A percentile compares a stretch with the other conserved stretches of the same genome.
phyloP scores from a whole-genome alignment of 2,888 invertebrate genomes.

The Habroteleia sp. region DNA sequence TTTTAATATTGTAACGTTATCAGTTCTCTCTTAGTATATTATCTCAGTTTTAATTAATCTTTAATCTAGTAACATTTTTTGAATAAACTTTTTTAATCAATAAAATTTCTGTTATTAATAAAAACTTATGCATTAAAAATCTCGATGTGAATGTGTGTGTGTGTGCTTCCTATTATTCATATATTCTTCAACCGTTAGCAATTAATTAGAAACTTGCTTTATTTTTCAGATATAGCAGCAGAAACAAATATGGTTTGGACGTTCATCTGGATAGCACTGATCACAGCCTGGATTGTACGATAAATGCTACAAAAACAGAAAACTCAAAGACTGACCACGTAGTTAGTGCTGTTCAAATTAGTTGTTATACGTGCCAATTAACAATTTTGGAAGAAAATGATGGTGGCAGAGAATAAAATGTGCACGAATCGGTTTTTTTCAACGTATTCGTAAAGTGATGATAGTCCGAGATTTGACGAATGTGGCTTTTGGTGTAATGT shows the following conservation, averaged over 20 bases:
- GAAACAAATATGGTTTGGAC: constrained; percentile 67
- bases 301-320: constrained; percentile 63
- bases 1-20: too few relatives aligned
- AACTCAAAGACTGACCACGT: constrained; percentile 73
- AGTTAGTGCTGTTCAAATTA: constrained; percentile 72
- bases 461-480: constrained; percentile 74
- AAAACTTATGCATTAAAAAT: too few relatives aligned
- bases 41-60: too few relatives aligned
- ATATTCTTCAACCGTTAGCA: too few relatives aligned
- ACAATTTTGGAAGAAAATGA: constrained; percentile 32
- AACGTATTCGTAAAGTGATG: constrained; percentile 16
- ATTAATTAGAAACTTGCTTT: constrained; percentile 10
- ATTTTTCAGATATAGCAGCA: constrained; percentile 70
- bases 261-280: constrained; percentile 67
- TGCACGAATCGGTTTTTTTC: constrained; percentile 15
- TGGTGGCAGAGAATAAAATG: constrained; percentile 15
- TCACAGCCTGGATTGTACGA: constrained; percentile 73
- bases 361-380: constrained; percentile 72
- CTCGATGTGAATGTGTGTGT: too few relatives aligned
- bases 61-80: too few relatives aligned
- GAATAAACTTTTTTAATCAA: too few relatives aligned
- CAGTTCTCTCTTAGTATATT: too few relatives aligned
- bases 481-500: constrained; percentile 78
- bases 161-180: too few relatives aligned
- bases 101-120: too few relatives aligned